Percentiles rank a stretch among this genome's conserved stretches.
phyloP scores from a whole-genome alignment of 35 echinoderm and acorn worm species.

The Strongylocentrotus purpuratus region DNA sequence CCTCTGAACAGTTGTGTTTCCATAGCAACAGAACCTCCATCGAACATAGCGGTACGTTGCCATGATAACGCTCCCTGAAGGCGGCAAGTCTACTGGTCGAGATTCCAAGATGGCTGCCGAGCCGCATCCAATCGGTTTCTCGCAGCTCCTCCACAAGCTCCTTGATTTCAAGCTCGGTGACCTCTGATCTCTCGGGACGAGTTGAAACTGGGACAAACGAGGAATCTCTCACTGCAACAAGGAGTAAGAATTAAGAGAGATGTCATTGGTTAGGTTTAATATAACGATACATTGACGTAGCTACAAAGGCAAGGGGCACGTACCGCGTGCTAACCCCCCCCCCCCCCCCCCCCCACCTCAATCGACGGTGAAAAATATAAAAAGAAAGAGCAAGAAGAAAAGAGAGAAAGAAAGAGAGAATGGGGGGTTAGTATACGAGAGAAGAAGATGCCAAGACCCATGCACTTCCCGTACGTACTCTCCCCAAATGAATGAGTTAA shows the following conservation, averaged over 20 bases:
- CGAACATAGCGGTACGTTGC: background rate
- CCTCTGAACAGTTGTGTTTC: slow-evolving; percentile 48
- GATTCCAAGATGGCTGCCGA: slow-evolving; percentile 39
- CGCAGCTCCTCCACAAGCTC: slow-evolving; percentile 15
- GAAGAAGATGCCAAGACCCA: too few relatives aligned
- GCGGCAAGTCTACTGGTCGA: background rate
- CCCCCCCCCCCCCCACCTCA: too few relatives aligned
- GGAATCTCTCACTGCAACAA: background rate
- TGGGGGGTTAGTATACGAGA: too few relatives aligned
- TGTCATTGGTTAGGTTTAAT: too few relatives aligned
- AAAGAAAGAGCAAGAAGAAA: too few relatives aligned
- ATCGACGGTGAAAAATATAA: too few relatives aligned
- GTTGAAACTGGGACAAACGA: background rate
- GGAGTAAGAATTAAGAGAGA: background rate
- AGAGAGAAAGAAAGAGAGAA: too few relatives aligned
- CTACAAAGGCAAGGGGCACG: too few relatives aligned
- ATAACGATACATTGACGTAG: too few relatives aligned
- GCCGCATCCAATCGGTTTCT: background rate
- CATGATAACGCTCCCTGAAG: background rate
- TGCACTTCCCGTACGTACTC: too few relatives aligned
- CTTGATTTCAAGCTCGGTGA: slow-evolving; percentile 16
- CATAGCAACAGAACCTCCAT: slow-evolving; percentile 39
- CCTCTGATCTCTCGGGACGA: background rate
- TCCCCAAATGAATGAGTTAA: too few relatives aligned
- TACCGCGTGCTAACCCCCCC: too few relatives aligned